phyloP scores from a whole-genome alignment of 2,113 vertebrate genomes.

The Balaeniceps rex region DNA sequence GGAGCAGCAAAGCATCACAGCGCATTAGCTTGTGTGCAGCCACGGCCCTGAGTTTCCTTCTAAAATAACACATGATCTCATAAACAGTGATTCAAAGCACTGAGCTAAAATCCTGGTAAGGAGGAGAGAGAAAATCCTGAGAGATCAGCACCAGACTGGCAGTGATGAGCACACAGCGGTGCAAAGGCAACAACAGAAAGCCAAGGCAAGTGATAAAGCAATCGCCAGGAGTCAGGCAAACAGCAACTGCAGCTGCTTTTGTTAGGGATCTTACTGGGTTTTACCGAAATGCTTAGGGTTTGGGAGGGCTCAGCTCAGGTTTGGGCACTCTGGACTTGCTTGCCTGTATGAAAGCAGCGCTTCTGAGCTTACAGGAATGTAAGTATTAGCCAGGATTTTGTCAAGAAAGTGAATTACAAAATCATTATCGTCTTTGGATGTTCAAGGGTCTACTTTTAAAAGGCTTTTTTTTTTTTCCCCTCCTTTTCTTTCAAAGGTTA shows the following conservation, averaged over 20 bases:
- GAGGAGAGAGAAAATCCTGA: not conserved
- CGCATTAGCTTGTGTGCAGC: not conserved
- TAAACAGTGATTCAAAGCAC: not conserved
- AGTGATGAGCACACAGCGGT: fast-evolving
- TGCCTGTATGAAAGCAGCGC: not conserved
- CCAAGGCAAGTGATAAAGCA: not conserved
- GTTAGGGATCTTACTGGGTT: not conserved
- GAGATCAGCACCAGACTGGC: not conserved
- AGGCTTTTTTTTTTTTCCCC: not conserved
- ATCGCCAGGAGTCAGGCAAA: not conserved
- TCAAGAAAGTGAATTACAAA: not conserved
- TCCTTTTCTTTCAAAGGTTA: not conserved
- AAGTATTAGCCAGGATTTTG: not conserved
- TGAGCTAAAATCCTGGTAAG: not conserved
- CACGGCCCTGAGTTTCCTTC: not conserved
- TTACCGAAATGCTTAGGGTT: not conserved
- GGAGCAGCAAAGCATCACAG: not conserved
- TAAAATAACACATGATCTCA: not conserved
- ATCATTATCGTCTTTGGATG: not conserved
- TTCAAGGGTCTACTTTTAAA: not conserved
- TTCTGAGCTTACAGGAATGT: not conserved
- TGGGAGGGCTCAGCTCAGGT: not conserved
- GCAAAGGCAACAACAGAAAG: not conserved
- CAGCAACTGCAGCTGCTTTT: not conserved
- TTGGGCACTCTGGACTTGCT: not conserved